Percentiles rank a stretch among this genome's conserved stretches.
These are phyloP conservation scores for Rotaria macrura DNA, from an alignment of 2,888 invertebrate genomes.

Conservation along the genomic window DNA sequence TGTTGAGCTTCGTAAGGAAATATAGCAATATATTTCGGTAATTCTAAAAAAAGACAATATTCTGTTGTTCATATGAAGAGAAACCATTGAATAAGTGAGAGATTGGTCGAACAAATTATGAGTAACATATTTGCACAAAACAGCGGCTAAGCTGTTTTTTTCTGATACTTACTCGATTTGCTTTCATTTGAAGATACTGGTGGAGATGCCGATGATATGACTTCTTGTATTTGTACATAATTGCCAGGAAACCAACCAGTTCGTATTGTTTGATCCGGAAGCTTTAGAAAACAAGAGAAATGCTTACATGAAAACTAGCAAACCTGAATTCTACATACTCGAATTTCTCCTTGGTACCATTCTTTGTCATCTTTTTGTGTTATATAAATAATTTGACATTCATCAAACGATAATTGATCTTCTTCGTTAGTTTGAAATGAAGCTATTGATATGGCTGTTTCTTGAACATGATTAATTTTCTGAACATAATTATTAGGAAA, in stretches of 20 bases:
- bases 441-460: not conserved
- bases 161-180: not conserved
- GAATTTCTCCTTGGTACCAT: slow-evolving; percentile 99
- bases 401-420: slow-evolving; percentile 76
- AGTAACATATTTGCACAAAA: no score
- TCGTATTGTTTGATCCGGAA: slow-evolving; percentile 72
- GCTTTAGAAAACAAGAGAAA: slow-evolving; percentile 42
- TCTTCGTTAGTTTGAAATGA: slow-evolving; percentile 76
- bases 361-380: slow-evolving; percentile 89
- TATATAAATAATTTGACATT: slow-evolving; percentile 87
- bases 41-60: not conserved
- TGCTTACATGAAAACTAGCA: slow-evolving; percentile 40
- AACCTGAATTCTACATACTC: slow-evolving; percentile 53
- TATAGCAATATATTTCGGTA: slow-evolving; percentile 39
- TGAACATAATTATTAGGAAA: slow-evolving; percentile 92
- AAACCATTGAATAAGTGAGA: no score
- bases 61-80: no score
- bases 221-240: slow-evolving; percentile 66
- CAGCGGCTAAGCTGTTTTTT: no score
- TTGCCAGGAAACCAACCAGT: slow-evolving; percentile 98
- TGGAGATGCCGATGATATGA: slow-evolving; percentile 34
- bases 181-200: not conserved
- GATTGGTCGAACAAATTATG: no score
- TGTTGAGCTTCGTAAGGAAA: slow-evolving; percentile 47
- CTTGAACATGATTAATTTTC: slow-evolving; percentile 38